phyloP scores from a whole-genome alignment of 2,888 invertebrate genomes.

The Chaetogeoica ovagalla region DNA sequence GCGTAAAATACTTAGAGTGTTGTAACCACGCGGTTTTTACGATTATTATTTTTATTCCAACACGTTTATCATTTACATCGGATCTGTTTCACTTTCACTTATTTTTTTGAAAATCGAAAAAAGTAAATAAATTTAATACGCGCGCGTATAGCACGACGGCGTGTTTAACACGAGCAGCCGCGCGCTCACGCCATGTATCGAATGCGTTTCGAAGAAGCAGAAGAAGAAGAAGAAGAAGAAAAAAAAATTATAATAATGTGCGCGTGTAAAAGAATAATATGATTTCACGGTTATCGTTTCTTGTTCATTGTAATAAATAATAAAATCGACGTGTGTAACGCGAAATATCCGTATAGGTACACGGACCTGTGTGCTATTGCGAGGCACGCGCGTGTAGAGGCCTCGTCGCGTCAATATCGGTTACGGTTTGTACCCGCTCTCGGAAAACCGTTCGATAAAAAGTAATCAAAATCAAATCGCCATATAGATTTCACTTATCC shows the following conservation, averaged over 20 bases:
- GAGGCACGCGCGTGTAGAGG: not conserved
- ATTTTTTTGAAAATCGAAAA: slow-evolving; percentile 12
- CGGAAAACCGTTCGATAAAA: slow-evolving; percentile 34
- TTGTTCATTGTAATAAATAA: slow-evolving; percentile 24
- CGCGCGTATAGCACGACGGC: not conserved
- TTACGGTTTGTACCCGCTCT: slow-evolving; percentile 38
- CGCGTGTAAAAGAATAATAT: not conserved
- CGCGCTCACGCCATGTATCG: not conserved
- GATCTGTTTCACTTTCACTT: slow-evolving; percentile 41
- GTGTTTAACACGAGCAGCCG: slow-evolving; percentile 5
- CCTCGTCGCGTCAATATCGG: slow-evolving; percentile 28
- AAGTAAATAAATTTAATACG: not conserved
- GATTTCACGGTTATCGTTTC: slow-evolving; percentile 34
- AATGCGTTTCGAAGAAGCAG: not conserved
- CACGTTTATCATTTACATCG: not conserved
- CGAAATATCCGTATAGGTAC: not conserved
- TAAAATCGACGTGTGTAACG: slow-evolving; percentile 1
- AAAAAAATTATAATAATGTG: slow-evolving; percentile 1
- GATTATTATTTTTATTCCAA: not conserved
- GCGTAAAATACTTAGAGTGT: slow-evolving; percentile 1
- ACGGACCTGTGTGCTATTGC: not conserved
- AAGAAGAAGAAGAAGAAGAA: too few species aligned
- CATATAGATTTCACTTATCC: slow-evolving; percentile 8
- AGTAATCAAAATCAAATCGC: not conserved
- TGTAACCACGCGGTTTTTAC: not conserved